phyloP scores from a whole-genome alignment of 2,888 invertebrate genomes.

The Synergus japonicus region DNA sequence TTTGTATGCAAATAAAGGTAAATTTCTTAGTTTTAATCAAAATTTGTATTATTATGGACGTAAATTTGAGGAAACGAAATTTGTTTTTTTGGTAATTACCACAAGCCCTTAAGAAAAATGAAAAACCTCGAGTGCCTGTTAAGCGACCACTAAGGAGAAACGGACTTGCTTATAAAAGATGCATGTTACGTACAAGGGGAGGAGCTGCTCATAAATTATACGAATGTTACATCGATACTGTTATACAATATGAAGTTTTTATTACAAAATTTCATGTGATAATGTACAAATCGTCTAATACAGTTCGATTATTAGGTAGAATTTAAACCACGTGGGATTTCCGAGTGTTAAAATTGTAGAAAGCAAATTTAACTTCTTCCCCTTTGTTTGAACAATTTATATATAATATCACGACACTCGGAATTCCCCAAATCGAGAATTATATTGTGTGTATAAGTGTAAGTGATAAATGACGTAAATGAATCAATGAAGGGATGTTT shows the following conservation, averaged over 20 bases:
- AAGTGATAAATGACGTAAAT: constrained; percentile 59
- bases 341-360: constrained; percentile 56
- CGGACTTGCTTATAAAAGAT: constrained; percentile 28
- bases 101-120: constrained; percentile 1
- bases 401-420: constrained; percentile 30
- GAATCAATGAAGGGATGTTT: constrained; percentile 66
- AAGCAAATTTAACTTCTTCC: background rate
- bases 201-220: constrained; percentile 64
- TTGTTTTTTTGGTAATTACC: too few relatives aligned
- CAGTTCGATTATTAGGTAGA: constrained; percentile 60
- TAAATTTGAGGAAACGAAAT: too few relatives aligned
- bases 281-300: constrained; percentile 69
- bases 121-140: constrained; percentile 29
- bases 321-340: constrained; percentile 59
- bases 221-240: constrained; percentile 59
- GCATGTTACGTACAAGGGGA: constrained; percentile 54
- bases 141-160: constrained; percentile 20
- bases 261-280: constrained; percentile 67
- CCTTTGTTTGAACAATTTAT: constrained; percentile 37
- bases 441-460: constrained; percentile 56
- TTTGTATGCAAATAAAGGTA: too few relatives aligned
- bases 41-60: too few relatives aligned
- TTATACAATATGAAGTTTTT: constrained; percentile 65
- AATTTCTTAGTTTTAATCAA: too few relatives aligned
- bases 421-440: constrained; percentile 50